Evolutionary conservation across 2,797 vertebrate species (phyloP), one percentile per base, ranked within the genome.

Genomic region (Percopsis omiscomaycus): DNA sequence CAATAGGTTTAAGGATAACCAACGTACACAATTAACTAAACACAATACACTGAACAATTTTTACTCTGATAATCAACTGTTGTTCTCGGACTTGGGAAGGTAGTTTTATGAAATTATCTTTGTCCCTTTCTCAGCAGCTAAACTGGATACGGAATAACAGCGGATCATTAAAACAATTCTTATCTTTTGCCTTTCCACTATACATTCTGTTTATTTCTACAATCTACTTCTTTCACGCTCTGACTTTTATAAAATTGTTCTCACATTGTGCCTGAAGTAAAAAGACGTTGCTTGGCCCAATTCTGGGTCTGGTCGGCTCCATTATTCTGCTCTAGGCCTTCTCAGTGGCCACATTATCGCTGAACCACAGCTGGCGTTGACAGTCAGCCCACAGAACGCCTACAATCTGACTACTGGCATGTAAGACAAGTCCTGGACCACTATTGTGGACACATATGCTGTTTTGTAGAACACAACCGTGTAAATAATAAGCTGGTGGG

Each of bases 351-450:
- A 48, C 68, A 78, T 84, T 79, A 75, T 68, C 51, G 42, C 74
- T 68, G 64, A 85, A 84, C 78, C 82, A 71, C 80, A 85, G 85
- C 82, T 81, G 79, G 59, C 64, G 81, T 88, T 84, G 81, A 85
- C 72, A 73, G 77, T 82, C 83, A 88, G 81, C 74, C 76, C 78
- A 61, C 64, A 73, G 51, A 62, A 73, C 28, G 60, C 45, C 55
- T 76, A 69, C 70, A 57, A 49, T 77, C 56, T 71, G 68, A 71
- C 75, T 72, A 73, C 66, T 58, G 63, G 29, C 66, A 52, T 58
- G 61, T 78, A 77, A 72, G 57, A 71, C 45, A 28, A 54, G 57
- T 46, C 13, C 1, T 22, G n/a, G 52, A 59, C 59, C 48, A 47
- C 59, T 64, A 30, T 47, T 64, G 56, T 55, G 44, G 65, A 71